Percentiles rank a stretch among this genome's conserved stretches.
Conservation (phyloP, 2,797 vertebrate genomes). For the Novumbra hubbsi region DNA sequence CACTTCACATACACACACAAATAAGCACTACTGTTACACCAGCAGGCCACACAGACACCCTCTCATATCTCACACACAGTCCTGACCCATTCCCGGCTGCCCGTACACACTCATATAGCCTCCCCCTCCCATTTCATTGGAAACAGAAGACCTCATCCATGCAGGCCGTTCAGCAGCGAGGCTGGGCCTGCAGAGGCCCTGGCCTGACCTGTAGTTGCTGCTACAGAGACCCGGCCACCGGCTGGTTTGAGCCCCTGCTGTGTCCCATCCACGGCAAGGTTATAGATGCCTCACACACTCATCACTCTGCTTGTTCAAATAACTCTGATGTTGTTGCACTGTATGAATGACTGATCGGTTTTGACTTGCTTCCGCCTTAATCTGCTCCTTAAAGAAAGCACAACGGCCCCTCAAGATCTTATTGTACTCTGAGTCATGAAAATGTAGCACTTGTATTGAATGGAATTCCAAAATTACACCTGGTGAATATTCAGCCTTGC, state of each 20-base stretch:
- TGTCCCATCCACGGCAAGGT: slow-evolving; percentile 14
- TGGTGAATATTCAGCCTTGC: not conserved
- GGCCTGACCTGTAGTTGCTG: slow-evolving; percentile 11
- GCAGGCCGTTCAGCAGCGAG: slow-evolving; percentile 11
- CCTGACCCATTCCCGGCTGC: not conserved
- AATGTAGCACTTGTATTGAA: not conserved
- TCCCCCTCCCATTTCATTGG: slow-evolving; percentile 13
- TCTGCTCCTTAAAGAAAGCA: not conserved
- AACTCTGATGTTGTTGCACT: not conserved
- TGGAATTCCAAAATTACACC: not conserved
- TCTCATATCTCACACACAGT: not conserved
- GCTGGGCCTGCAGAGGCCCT: slow-evolving; percentile 6
- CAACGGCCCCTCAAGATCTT: not conserved
- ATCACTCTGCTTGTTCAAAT: slow-evolving; percentile 1
- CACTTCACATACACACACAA: not conserved
- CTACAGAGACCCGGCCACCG: slow-evolving; percentile 10
- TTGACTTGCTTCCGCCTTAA: not conserved
- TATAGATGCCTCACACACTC: slow-evolving; percentile 14
- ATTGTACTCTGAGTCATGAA: not conserved
- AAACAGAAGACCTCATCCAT: slow-evolving; percentile 3
- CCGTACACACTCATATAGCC: not conserved
- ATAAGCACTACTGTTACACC: not conserved
- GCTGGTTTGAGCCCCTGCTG: slow-evolving; percentile 11
- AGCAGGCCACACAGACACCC: not conserved
- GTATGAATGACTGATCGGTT: not conserved